Percentiles rank a stretch among this genome's conserved stretches.
Evolutionary conservation across 2,113 vertebrate genomes (phyloP).

Genomic region (Zingel zingel): DNA sequence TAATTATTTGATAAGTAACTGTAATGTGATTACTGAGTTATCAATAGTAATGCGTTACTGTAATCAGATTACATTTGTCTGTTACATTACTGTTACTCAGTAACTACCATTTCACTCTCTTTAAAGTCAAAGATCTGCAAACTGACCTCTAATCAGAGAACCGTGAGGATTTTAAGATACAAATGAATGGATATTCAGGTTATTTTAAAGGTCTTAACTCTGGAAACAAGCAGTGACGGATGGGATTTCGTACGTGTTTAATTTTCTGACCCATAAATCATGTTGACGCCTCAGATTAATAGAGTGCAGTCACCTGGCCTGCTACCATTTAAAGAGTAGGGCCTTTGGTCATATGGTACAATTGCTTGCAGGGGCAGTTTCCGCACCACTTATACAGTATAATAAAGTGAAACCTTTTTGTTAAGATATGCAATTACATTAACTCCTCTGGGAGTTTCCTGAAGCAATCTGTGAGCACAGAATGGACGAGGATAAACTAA

Average conservation of each 20-base stretch:
- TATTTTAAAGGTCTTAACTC: slow-evolving; percentile 4
- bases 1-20: too few species aligned
- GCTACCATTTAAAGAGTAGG: not conserved
- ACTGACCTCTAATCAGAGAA: not conserved
- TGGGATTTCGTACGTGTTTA: slow-evolving; percentile 4
- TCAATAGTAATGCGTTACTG: too few species aligned
- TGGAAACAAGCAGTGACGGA: slow-evolving; percentile 33
- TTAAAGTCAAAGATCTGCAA: not conserved
- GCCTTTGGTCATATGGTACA: not conserved
- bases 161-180: not conserved
- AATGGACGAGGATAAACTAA: slow-evolving; percentile 22
- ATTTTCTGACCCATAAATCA: slow-evolving; percentile 47
- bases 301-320: not conserved
- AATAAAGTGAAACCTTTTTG: slow-evolving; percentile 5
- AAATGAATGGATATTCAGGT: not conserved
- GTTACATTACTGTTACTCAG: too few species aligned
- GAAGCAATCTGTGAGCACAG: not conserved
- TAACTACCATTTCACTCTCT: not conserved
- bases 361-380: not conserved
- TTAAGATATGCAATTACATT: not conserved
- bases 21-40: too few species aligned
- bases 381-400: too few species aligned
- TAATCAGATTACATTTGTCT: too few species aligned
- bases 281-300: slow-evolving; percentile 5
- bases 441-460: slow-evolving; percentile 4